These are phyloP conservation scores for Adela reaumurella DNA, from an alignment of 2,888 invertebrate genomes.

Conservation along the genomic window DNA sequence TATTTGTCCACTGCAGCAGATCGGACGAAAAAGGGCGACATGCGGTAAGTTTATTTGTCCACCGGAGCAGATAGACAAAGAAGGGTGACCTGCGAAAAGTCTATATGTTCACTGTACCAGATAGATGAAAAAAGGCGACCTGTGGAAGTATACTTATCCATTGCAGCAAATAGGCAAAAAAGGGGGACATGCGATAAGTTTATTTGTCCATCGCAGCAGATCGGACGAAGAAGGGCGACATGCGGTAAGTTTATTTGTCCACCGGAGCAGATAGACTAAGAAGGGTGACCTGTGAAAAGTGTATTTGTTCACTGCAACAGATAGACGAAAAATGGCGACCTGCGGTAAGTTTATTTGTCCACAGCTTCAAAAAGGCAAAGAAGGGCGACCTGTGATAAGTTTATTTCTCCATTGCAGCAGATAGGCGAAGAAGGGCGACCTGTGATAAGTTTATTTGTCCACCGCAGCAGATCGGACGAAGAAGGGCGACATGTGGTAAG, in stretches of 20 bases:
- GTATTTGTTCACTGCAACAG: too few species aligned
- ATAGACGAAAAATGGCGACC: too few species aligned
- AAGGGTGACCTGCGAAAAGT: slow-evolving; percentile 80
- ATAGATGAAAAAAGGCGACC: too few species aligned
- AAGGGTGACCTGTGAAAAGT: slow-evolving; percentile 80
- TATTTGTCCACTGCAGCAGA: too few species aligned
- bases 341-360: slow-evolving; percentile 79
- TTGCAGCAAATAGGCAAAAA: slow-evolving; percentile 72
- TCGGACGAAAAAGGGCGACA: too few species aligned
- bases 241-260: slow-evolving; percentile 79
- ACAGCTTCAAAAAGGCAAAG: slow-evolving; percentile 70
- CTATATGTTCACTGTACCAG: too few species aligned
- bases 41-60: slow-evolving; percentile 79
- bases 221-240: too few species aligned
- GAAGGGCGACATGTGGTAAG: slow-evolving; percentile 66
- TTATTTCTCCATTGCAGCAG: slow-evolving; percentile 74
- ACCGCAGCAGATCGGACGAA: too few species aligned
- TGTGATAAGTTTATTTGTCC: slow-evolving; percentile 67
- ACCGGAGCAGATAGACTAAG: slow-evolving; percentile 70
- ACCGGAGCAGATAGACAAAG: slow-evolving; percentile 70
- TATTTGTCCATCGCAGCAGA: too few species aligned
- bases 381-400: slow-evolving; percentile 72
- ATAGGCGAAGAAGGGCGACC: slow-evolving; percentile 72
- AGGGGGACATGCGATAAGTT: slow-evolving; percentile 78
- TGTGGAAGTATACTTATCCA: slow-evolving; percentile 77